phyloP scores from a whole-genome alignment of 2,113 vertebrate species.

The Chloropsis hardwickii region DNA sequence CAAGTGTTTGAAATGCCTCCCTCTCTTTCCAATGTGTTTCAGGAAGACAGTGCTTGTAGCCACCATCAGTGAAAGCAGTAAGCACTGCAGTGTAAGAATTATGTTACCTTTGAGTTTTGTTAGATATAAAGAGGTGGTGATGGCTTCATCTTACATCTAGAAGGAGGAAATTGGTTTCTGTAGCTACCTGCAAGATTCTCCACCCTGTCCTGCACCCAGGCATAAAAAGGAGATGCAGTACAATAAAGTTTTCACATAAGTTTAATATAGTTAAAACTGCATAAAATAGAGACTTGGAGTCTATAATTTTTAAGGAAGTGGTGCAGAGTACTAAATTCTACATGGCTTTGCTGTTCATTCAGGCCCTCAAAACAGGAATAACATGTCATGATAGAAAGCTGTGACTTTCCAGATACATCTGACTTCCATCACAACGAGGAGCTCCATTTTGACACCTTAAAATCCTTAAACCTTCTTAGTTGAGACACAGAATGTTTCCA shows the following conservation, averaged over 20 bases:
- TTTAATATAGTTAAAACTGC: not conserved
- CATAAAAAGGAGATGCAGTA: not conserved
- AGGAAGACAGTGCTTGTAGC: not conserved
- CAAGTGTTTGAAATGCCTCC: not conserved
- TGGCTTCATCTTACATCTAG: not conserved
- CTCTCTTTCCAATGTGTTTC: not conserved
- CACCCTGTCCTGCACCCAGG: not conserved
- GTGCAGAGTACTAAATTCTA: not conserved
- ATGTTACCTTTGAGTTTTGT: not conserved
- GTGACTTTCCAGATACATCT: conserved; percentile 2
- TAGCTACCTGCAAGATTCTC: not conserved
- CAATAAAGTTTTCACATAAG: not conserved
- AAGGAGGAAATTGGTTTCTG: not conserved
- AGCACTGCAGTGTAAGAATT: not conserved
- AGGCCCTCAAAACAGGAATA: not conserved
- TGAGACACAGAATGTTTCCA: conserved; percentile 9
- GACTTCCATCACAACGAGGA: not conserved
- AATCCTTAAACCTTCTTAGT: conserved; percentile 38
- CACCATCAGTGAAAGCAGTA: not conserved
- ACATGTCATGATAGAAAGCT: not conserved
- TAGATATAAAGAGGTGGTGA: not conserved
- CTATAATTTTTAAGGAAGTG: not conserved
- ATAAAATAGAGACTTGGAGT: not conserved
- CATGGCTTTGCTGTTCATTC: not conserved
- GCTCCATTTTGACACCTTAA: conserved; percentile 42